phyloP scores from a whole-genome alignment of 2,797 vertebrate species.

The Yasuhikotakia modesta region DNA sequence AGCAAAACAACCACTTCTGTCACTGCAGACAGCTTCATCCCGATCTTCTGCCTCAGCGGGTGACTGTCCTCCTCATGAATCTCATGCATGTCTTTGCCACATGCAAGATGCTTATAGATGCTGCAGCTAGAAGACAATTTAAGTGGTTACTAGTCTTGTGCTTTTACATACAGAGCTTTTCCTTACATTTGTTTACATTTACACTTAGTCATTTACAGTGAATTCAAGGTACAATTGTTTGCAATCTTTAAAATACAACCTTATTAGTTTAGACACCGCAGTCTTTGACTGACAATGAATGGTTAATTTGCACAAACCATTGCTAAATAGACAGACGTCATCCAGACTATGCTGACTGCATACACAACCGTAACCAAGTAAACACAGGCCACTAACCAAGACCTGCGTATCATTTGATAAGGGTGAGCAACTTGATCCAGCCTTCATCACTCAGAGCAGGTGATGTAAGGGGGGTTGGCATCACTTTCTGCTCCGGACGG shows the following conservation, averaged over 20 bases:
- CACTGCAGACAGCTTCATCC: not conserved
- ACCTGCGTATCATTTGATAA: constrained; percentile 66
- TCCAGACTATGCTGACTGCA: constrained; percentile 13
- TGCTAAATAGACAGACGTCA: constrained; percentile 15
- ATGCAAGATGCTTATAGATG: not conserved
- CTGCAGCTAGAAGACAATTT: not conserved
- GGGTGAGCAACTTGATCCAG: constrained; percentile 64
- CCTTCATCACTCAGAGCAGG: constrained; percentile 34
- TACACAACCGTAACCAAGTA: constrained; percentile 63
- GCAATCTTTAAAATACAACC: too few species aligned
- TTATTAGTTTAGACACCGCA: too few species aligned
- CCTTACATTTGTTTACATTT: too few species aligned
- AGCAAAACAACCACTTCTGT: constrained; percentile 53
- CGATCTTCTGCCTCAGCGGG: constrained; percentile 20
- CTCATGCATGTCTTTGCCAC: not conserved
- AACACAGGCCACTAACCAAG: constrained; percentile 58
- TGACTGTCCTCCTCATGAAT: not conserved
- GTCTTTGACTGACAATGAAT: too few species aligned
- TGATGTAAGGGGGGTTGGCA: constrained; percentile 47
- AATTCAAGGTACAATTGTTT: too few species aligned
- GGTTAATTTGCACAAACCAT: not conserved
- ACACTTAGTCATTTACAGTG: too few species aligned
- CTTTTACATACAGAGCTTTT: not conserved
- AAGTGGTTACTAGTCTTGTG: not conserved
- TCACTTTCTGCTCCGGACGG: constrained; percentile 49